Evolutionary conservation across 2,888 invertebrate species (phyloP).

Genomic region (Tortricodes alternella): DNA sequence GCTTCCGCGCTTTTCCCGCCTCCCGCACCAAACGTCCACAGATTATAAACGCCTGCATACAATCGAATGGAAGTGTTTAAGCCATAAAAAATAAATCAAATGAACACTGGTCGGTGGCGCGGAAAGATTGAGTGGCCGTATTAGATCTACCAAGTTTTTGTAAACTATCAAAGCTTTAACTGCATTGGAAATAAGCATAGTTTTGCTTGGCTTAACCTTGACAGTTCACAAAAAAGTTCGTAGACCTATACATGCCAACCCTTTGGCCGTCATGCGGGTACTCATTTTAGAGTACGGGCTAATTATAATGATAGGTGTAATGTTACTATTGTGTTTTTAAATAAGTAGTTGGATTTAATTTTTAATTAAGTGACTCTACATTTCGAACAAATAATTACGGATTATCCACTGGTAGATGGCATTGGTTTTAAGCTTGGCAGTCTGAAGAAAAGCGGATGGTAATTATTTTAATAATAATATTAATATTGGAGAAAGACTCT

Average conservation of each 20-base stretch:
- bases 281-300: slow-evolving; percentile 15
- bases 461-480: too few relatives aligned
- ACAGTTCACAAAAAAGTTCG: too few relatives aligned
- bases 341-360: not conserved
- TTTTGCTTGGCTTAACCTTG: too few relatives aligned
- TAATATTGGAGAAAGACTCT: too few relatives aligned
- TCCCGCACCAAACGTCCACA: slow-evolving; percentile 6
- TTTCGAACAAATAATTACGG: too few relatives aligned
- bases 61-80: slow-evolving; percentile 42
- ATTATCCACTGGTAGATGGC: too few relatives aligned
- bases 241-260: slow-evolving; percentile 31
- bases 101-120: slow-evolving; percentile 45
- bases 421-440: too few relatives aligned
- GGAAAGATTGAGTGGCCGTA: slow-evolving; percentile 59
- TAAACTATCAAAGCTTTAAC: too few relatives aligned
- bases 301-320: slow-evolving; percentile 28
- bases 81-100: slow-evolving; percentile 72
- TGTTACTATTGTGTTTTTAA: slow-evolving; percentile 19
- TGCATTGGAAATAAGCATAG: too few relatives aligned
- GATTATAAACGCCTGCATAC: slow-evolving; percentile 74
- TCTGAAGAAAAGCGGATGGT: too few relatives aligned
- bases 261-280: slow-evolving; percentile 33
- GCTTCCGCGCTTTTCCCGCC: not conserved
- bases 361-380: not conserved
- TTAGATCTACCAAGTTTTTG: too few relatives aligned